Base-by-base conservation (phyloP, 1,140 invertebrate genomes). In the Homalodisca vitripennis region DNA sequence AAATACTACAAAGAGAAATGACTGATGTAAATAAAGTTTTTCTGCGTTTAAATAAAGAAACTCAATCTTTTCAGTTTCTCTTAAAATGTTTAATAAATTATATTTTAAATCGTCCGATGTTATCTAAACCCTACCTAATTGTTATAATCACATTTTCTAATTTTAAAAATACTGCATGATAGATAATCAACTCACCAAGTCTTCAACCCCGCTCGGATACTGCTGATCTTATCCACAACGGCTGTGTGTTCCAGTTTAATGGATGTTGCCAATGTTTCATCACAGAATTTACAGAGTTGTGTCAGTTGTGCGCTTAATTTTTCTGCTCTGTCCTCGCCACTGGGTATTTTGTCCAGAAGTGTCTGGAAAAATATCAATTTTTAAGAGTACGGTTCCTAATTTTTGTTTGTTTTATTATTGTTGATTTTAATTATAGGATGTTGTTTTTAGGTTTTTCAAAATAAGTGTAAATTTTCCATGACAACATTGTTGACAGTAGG, bases 181-280 rank as follows among this genome's bases (percentile, higher is more conserved):
- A n/a, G n/a, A n/a, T n/a, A n/a, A n/a, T 27, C 26, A 51, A 60
- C 87, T 48, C 84, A 84, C 90, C 94, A 95, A 0, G 92, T 95
- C 72, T 92, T 87, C 0, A 97, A 80, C 34, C 88, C 88, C 27
- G 92, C 92, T 73, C 88, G 85, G 17, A 93, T 77, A 75, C 93
- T 94, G 20, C 85, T 85, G 10, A 93, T 85, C 62, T 92, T 81
- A 74, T 94, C 89, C 1, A 81, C 84, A 12, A 90, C 87, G 1
- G 90, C 89, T 1, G 87, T 86, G 69, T 92, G 87, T 78, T 94
- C 92, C 84, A 92, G 91, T 60, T 89, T 85, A 12, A 94, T 86
- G 0, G 91, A 90, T 0, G 89, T 86, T 12, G 88, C 87, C 17
- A 92, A 80, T 0, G 89, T 85, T 70, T 92, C 88, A 73, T 93